Evolutionary conservation across 1,140 invertebrate species (phyloP).

Genomic region (Drosophila lowei): DNA sequence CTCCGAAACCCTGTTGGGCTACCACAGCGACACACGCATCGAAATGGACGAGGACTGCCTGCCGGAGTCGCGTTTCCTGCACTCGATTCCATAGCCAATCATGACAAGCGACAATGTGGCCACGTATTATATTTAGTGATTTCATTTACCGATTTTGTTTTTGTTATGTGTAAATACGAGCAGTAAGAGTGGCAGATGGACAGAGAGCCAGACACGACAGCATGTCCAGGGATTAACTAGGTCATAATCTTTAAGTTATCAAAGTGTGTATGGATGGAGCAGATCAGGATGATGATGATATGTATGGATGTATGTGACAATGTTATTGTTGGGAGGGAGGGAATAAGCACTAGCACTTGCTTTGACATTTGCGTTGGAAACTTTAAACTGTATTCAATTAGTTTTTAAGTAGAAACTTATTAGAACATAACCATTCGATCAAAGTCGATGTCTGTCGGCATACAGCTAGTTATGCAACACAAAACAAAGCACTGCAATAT

Average conservation of each 20-base stretch:
- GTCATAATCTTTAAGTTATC: conserved; percentile 35
- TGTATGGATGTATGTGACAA: conserved; percentile 12
- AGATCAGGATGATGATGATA: not conserved
- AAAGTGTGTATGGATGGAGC: conserved; percentile 9
- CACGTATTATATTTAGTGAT: conserved; percentile 76
- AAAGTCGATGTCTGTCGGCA: conserved; percentile 25
- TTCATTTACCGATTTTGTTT: conserved; percentile 4
- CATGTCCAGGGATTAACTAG: conserved; percentile 32
- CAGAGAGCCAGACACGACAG: not conserved
- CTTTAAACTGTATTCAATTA: conserved; percentile 47
- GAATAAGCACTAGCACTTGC: conserved; percentile 18
- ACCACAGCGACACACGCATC: conserved; percentile 84
- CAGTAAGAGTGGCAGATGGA: not conserved
- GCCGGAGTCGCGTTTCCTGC: conserved; percentile 72
- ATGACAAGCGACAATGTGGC: conserved; percentile 78
- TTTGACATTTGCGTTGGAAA: conserved; percentile 43
- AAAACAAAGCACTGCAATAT: conserved; percentile 25
- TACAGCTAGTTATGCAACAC: conserved; percentile 27
- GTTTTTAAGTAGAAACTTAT: conserved; percentile 42
- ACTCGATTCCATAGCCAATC: conserved; percentile 80
- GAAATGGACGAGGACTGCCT: conserved; percentile 82
- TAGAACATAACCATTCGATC: conserved; percentile 26
- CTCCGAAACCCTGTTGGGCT: conserved; percentile 89
- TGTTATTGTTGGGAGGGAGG: not conserved
- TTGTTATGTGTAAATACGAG: conserved; percentile 36